Percentiles rank a stretch among this genome's conserved stretches.
Evolutionary conservation across 2,888 invertebrate species (phyloP).

Genomic region (Pyrgus malvae): DNA sequence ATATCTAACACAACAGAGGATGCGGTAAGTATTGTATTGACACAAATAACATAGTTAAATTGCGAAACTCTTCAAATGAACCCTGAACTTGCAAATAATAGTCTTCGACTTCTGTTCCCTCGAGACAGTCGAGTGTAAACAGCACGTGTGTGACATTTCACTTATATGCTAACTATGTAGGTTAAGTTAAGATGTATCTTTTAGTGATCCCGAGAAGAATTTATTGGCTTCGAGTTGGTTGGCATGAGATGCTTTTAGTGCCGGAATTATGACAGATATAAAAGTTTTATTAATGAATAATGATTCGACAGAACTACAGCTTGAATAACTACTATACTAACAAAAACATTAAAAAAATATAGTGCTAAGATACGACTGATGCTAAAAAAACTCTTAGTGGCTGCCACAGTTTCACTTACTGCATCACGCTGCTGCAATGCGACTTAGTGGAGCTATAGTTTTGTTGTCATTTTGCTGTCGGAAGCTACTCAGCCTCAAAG

Average conservation of each 20-base stretch:
- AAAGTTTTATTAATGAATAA: conserved; percentile 9
- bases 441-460: no score
- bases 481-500: no score
- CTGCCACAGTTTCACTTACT: no score
- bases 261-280: neutral
- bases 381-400: no score
- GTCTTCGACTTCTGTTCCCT: neutral
- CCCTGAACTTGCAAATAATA: no score
- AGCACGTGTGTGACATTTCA: conserved; percentile 3
- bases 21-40: no score
- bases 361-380: no score
- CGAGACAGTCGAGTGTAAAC: neutral
- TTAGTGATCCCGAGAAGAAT: conserved; percentile 3
- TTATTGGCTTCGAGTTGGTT: conserved; percentile 3
- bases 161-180: conserved; percentile 14
- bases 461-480: no score
- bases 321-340: neutral
- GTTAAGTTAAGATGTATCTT: conserved; percentile 18
- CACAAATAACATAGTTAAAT: no score
- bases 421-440: no score
- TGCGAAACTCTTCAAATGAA: no score
- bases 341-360: neutral
- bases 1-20: no score
- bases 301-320: neutral
- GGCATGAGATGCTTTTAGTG: conserved; percentile 5